Evolutionary conservation across 1,140 invertebrate species (phyloP).

Genomic region (Phenacoccus solenopsis): DNA sequence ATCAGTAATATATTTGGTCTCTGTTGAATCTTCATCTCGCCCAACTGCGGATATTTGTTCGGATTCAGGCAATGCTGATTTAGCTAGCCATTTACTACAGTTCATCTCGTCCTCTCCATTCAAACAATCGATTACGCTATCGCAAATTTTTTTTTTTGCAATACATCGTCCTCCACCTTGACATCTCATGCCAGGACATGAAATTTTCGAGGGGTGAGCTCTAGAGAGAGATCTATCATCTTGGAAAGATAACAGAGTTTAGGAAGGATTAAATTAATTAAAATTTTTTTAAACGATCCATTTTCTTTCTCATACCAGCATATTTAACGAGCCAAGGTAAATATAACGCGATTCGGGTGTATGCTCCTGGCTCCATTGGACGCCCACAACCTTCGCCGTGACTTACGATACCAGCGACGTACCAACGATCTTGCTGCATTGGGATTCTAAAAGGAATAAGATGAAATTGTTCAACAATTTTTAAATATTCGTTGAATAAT

Average conservation of each 20-base stretch:
- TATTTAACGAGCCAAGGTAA: conserved; percentile 43
- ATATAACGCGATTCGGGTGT: conserved; percentile 55
- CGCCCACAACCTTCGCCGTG: conserved; percentile 64
- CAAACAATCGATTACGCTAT: conserved; percentile 57
- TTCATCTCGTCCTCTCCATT: conserved; percentile 60
- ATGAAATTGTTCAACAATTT: no score
- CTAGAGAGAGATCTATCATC: no score
- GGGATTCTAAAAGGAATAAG: neutral
- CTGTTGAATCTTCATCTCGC: no score
- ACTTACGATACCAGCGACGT: conserved; percentile 44
- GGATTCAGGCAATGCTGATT: no score
- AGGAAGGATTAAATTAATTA: conserved; percentile 33
- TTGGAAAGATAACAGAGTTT: neutral
- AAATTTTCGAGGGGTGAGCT: no score
- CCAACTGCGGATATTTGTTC: no score
- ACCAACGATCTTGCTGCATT: conserved; percentile 19
- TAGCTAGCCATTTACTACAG: conserved; percentile 33
- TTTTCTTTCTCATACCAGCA: conserved; percentile 20
- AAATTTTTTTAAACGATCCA: no score
- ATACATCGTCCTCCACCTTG: conserved; percentile 47
- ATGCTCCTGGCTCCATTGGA: conserved; percentile 57
- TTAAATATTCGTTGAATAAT: no score
- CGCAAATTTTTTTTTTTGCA: conserved; percentile 47
- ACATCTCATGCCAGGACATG: conserved; percentile 56
- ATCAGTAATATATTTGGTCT: no score